Percentiles rank a stretch among this genome's conserved stretches.
Evolutionary conservation across 2,888 invertebrate genomes (phyloP).

Genomic region (Oscheius sp.): DNA sequence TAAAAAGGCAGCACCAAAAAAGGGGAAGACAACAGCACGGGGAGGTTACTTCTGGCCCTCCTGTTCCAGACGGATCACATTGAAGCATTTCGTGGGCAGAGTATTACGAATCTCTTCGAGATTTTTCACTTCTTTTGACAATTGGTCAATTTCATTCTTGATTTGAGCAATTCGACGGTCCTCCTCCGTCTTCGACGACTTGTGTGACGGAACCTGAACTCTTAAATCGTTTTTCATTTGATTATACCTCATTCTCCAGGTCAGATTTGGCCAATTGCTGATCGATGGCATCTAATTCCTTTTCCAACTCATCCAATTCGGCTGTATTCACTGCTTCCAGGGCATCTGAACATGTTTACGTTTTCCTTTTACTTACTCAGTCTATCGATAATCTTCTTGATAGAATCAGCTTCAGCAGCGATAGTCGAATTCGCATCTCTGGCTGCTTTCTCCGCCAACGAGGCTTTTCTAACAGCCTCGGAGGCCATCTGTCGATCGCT

Average conservation of each 20-base stretch:
- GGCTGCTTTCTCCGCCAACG: constrained; percentile 56
- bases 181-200: constrained; percentile 40
- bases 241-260: constrained; percentile 45
- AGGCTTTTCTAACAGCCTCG: constrained; percentile 56
- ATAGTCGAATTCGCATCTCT: constrained; percentile 51
- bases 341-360: constrained; percentile 56
- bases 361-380: constrained; percentile 34
- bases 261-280: constrained; percentile 43
- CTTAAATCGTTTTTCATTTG: background rate
- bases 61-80: constrained; percentile 71
- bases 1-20: constrained; percentile 6
- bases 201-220: constrained; percentile 37
- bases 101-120: constrained; percentile 83
- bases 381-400: constrained; percentile 56
- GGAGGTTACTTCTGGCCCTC: constrained; percentile 54
- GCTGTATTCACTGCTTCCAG: constrained; percentile 69
- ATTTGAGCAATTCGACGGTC: constrained; percentile 37
- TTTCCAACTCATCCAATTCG: constrained; percentile 71
- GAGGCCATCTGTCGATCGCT: constrained; percentile 53
- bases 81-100: constrained; percentile 83
- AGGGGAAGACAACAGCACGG: background rate
- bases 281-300: constrained; percentile 62
- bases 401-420: constrained; percentile 42
- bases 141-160: constrained; percentile 42
- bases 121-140: constrained; percentile 76